phyloP scores from a whole-genome alignment of 2,888 invertebrate species.

The Hirtodrosophila cameraria region DNA sequence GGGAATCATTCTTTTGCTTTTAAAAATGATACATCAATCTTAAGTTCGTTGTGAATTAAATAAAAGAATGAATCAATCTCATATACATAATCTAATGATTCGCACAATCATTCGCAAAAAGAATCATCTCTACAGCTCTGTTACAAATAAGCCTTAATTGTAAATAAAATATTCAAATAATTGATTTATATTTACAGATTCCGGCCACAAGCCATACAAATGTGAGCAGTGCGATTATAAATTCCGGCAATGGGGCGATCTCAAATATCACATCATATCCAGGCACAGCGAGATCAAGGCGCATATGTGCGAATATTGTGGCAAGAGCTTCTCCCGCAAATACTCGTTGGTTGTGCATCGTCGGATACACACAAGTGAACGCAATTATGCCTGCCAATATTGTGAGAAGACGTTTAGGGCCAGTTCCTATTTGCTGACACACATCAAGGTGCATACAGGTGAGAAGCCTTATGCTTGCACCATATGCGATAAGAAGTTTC shows the following conservation, averaged over 20 bases:
- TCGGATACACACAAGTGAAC: slow-evolving; percentile 93
- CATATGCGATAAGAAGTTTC: slow-evolving; percentile 92
- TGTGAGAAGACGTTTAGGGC: slow-evolving; percentile 94
- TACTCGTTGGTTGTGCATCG: slow-evolving; percentile 94
- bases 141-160: too few relatives aligned
- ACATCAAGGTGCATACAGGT: slow-evolving; percentile 93
- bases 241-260: slow-evolving; percentile 94
- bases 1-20: too few relatives aligned
- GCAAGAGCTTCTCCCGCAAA: slow-evolving; percentile 93
- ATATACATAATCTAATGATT: too few relatives aligned
- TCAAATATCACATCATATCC: slow-evolving; percentile 93
- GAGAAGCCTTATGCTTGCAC: slow-evolving; percentile 91
- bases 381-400: slow-evolving; percentile 93
- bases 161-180: not conserved
- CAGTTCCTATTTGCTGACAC: slow-evolving; percentile 92
- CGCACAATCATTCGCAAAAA: too few relatives aligned
- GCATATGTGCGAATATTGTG: slow-evolving; percentile 95
- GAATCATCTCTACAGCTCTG: too few relatives aligned
- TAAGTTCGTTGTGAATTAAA: too few relatives aligned
- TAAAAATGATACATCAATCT: too few relatives aligned
- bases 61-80: too few relatives aligned
- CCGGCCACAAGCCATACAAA: slow-evolving; percentile 93
- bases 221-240: slow-evolving; percentile 90
- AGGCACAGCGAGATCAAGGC: slow-evolving; percentile 92
- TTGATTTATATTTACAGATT: slow-evolving; percentile 84